A percentile compares a stretch with the other conserved stretches of the same genome.
These are phyloP conservation scores for Cyrtorhinus lividipennis DNA, from an alignment of 1,140 invertebrate genomes.

Conservation along the genomic window DNA sequence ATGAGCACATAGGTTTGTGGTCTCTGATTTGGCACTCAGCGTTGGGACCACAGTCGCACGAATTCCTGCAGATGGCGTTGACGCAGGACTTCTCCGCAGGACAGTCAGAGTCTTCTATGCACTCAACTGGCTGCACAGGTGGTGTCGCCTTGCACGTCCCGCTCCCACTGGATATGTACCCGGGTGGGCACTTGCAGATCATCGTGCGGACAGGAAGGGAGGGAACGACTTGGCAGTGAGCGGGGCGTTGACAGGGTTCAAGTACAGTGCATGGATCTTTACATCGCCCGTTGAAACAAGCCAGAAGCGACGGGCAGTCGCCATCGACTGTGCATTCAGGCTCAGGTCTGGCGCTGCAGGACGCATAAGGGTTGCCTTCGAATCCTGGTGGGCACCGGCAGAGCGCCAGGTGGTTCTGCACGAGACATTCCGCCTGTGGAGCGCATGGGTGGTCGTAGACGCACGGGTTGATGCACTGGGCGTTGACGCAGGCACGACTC, in stretches of 20 bases:
- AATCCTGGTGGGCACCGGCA: slow-evolving; percentile 59
- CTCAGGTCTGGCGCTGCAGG: slow-evolving; percentile 51
- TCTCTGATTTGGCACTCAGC: slow-evolving; percentile 64
- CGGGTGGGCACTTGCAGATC: slow-evolving; percentile 72
- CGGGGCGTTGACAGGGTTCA: slow-evolving; percentile 61
- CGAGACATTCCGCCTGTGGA: slow-evolving; percentile 56
- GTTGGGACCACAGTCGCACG: slow-evolving; percentile 65
- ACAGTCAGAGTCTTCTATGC: slow-evolving; percentile 60
- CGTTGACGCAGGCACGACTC: slow-evolving; percentile 69
- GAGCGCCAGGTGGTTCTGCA: slow-evolving; percentile 63
- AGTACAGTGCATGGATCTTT: slow-evolving; percentile 64
- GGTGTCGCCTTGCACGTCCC: slow-evolving; percentile 57
- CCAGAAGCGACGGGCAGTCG: slow-evolving; percentile 62
- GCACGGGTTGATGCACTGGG: slow-evolving; percentile 75
- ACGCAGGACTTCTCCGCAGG: slow-evolving; percentile 57
- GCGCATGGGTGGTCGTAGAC: slow-evolving; percentile 62
- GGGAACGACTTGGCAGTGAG: slow-evolving; percentile 63
- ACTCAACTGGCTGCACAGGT: slow-evolving; percentile 47
- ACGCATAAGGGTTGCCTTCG: slow-evolving; percentile 65
- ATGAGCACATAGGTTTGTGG: slow-evolving; percentile 72
- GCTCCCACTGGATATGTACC: slow-evolving; percentile 70
- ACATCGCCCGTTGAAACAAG: slow-evolving; percentile 68
- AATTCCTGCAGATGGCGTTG: slow-evolving; percentile 60
- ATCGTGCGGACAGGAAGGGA: slow-evolving; percentile 71
- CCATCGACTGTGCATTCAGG: slow-evolving; percentile 64